Conservation (phyloP, 2,797 vertebrate species). For the Miichthys miiuy region DNA sequence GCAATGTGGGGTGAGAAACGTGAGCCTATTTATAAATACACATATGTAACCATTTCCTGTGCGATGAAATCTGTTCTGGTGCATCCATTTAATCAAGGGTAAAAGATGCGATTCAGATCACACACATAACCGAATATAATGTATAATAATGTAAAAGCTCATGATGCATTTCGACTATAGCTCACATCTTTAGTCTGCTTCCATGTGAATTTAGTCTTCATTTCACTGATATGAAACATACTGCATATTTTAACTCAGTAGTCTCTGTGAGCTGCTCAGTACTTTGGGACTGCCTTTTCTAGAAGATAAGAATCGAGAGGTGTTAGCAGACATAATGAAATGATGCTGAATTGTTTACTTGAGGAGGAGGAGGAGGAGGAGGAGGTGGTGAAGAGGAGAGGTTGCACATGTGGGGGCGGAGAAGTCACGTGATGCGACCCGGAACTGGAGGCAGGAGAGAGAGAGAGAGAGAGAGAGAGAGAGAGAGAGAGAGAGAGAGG, state of each 20-base stretch:
- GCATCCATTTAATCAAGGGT: constrained; percentile 12
- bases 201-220: not conserved
- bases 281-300: not conserved
- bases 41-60: constrained; percentile 32
- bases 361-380: constrained; percentile 3
- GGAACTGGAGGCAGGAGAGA: constrained; percentile 45
- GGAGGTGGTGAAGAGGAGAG: constrained; percentile 9
- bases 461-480: too few species aligned
- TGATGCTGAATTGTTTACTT: constrained; percentile 68
- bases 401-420: constrained; percentile 53
- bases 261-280: not conserved
- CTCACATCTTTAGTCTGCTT: not conserved
- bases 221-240: not conserved
- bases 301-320: constrained; percentile 14
- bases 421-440: constrained; percentile 67
- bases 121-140: not conserved
- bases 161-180: not conserved
- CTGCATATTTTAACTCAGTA: not conserved
- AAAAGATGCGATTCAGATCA: not conserved
- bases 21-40: constrained; percentile 63
- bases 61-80: constrained; percentile 15
- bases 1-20: constrained; percentile 54
- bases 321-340: constrained; percentile 56
- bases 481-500: too few species aligned
- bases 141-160: not conserved